Conservation (phyloP, 2,888 invertebrate genomes). For the Carcina quercana region DNA sequence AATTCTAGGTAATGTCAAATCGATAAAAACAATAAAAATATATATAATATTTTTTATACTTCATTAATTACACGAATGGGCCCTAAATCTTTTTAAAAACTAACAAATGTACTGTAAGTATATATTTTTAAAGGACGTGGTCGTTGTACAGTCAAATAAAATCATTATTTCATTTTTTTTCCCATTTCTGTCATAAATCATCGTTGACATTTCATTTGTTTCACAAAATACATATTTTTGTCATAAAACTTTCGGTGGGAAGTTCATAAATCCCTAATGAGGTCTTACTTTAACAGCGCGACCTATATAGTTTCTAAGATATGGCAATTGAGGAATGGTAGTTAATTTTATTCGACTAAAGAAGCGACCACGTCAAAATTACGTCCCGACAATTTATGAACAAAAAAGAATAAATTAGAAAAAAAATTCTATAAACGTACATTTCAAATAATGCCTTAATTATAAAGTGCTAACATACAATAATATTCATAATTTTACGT, state of each 20-base stretch:
- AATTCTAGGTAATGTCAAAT: conserved; percentile 71
- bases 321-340: too few relatives aligned
- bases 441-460: conserved; percentile 34
- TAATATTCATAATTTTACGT: conserved; percentile 27
- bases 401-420: conserved; percentile 28
- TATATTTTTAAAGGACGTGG: too few relatives aligned
- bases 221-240: too few relatives aligned
- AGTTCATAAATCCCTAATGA: too few relatives aligned
- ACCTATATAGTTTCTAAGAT: too few relatives aligned
- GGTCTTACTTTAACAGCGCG: too few relatives aligned
- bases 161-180: too few relatives aligned
- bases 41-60: conserved; percentile 18
- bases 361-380: conserved; percentile 2
- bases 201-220: too few relatives aligned
- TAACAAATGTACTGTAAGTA: conserved; percentile 19
- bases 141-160: too few relatives aligned
- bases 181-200: too few relatives aligned
- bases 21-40: conserved; percentile 24
- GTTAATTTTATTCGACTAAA: too few relatives aligned
- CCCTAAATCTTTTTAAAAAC: conserved; percentile 16
- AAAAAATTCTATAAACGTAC: conserved; percentile 31
- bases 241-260: too few relatives aligned
- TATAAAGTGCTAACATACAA: conserved; percentile 36
- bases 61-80: conserved; percentile 13
- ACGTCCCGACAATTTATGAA: conserved; percentile 7